A percentile compares a stretch with the other conserved stretches of the same genome.
These are phyloP conservation scores for Nomada goodeniana DNA, from an alignment of 2,888 invertebrate genomes.

Conservation along the genomic window DNA sequence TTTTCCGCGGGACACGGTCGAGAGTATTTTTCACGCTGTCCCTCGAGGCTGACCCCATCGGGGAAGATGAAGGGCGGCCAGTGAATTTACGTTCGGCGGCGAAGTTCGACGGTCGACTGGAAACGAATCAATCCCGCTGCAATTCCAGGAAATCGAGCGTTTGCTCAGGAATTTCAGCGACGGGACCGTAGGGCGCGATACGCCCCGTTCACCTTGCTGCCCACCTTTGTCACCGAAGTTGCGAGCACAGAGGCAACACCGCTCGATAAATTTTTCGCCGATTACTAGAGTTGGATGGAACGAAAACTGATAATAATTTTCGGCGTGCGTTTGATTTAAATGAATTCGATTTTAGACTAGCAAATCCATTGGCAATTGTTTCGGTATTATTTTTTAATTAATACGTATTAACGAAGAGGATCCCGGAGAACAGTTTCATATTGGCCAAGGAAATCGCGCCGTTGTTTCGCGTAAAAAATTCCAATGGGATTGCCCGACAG, in stretches of 20 bases:
- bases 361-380: not conserved
- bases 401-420: too few species aligned
- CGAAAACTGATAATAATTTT: not conserved
- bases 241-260: constrained; percentile 26
- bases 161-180: constrained; percentile 4
- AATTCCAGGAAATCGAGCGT: constrained; percentile 24
- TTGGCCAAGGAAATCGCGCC: not conserved
- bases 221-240: constrained; percentile 25
- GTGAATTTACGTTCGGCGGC: constrained; percentile 23
- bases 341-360: too few species aligned
- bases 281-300: not conserved
- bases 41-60: not conserved
- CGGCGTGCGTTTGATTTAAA: too few species aligned
- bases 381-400: not conserved
- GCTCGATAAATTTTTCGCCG: constrained; percentile 32
- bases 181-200: constrained; percentile 54
- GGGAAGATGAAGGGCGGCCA: constrained; percentile 17
- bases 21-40: constrained; percentile 8
- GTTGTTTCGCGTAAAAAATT: not conserved
- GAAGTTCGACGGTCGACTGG: constrained; percentile 11
- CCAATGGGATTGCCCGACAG: not conserved
- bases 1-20: not conserved
- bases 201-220: constrained; percentile 47
- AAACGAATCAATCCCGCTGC: constrained; percentile 34
- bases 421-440: too few species aligned